Percentiles rank a stretch among this genome's conserved stretches.
Evolutionary conservation across 1,140 invertebrate species (phyloP).

Genomic region (Zaprionus taronus): DNA sequence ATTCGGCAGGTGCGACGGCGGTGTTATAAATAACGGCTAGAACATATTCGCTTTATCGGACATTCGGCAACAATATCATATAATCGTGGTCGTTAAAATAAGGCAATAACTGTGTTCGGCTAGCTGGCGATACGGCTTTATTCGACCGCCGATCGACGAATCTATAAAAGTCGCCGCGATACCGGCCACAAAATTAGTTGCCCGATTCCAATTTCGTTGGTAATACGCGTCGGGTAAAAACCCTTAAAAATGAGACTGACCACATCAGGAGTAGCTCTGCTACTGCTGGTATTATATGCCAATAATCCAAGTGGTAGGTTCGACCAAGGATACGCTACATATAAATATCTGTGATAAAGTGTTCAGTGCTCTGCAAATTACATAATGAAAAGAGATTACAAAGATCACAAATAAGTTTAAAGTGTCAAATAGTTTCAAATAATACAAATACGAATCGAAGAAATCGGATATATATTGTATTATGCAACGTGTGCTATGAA

Average conservation of each 20-base stretch:
- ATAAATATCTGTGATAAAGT: slow-evolving; percentile 22
- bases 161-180: slow-evolving; percentile 65
- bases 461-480: neutral
- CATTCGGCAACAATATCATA: slow-evolving; percentile 46
- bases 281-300: slow-evolving; percentile 53
- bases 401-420: neutral
- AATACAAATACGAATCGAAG: neutral
- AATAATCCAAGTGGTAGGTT: slow-evolving; percentile 66
- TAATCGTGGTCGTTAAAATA: slow-evolving; percentile 54
- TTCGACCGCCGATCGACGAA: slow-evolving; percentile 32
- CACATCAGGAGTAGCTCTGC: slow-evolving; percentile 51
- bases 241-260: slow-evolving; percentile 51
- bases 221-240: slow-evolving; percentile 58
- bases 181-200: slow-evolving; percentile 58
- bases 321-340: neutral
- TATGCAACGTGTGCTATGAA: neutral
- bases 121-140: slow-evolving; percentile 34
- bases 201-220: slow-evolving; percentile 52
- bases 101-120: slow-evolving; percentile 53
- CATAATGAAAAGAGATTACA: neutral
- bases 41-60: slow-evolving; percentile 60
- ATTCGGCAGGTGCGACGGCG: neutral
- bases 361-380: neutral
- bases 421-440: neutral
- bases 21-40: slow-evolving; percentile 40